These are phyloP conservation scores for Philhelius pedissequus DNA, from an alignment of 2,888 invertebrate species.

Conservation along the genomic window DNA sequence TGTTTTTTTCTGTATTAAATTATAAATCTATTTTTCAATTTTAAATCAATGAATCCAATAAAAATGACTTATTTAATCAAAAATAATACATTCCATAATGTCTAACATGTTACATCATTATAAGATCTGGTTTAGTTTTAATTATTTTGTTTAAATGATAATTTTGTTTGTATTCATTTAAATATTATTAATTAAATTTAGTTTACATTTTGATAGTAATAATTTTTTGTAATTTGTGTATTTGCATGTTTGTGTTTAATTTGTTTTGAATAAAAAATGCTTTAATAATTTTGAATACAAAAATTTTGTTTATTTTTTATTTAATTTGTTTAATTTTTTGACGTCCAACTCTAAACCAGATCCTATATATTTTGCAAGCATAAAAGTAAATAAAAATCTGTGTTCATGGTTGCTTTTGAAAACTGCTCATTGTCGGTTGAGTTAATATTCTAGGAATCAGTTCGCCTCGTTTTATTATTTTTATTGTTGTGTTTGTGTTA, in stretches of 20 bases:
- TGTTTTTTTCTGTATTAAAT: neutral
- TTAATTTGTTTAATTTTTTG: neutral
- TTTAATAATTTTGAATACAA: conserved; percentile 30
- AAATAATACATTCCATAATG: neutral
- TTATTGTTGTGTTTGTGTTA: neutral
- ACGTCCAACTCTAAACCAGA: conserved; percentile 72
- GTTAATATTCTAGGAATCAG: neutral
- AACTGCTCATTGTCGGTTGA: neutral
- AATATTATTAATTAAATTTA: neutral
- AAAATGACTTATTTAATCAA: neutral
- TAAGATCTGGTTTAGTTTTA: neutral
- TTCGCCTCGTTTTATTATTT: neutral
- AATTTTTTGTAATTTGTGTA: neutral
- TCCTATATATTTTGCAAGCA: conserved; percentile 70
- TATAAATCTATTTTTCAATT: neutral
- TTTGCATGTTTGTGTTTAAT: neutral
- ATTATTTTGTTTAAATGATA: neutral
- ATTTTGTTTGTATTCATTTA: neutral
- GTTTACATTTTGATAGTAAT: neutral
- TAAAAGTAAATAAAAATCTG: neutral
- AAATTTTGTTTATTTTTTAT: conserved; percentile 2
- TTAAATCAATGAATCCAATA: neutral
- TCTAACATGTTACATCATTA: neutral
- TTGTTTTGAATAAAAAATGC: conserved; percentile 41
- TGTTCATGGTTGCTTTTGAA: neutral